Evolutionary conservation across 2,888 invertebrate genomes (phyloP), one percentile per base, ranked within the genome.

Genomic region (Orthosia gothica): DNA sequence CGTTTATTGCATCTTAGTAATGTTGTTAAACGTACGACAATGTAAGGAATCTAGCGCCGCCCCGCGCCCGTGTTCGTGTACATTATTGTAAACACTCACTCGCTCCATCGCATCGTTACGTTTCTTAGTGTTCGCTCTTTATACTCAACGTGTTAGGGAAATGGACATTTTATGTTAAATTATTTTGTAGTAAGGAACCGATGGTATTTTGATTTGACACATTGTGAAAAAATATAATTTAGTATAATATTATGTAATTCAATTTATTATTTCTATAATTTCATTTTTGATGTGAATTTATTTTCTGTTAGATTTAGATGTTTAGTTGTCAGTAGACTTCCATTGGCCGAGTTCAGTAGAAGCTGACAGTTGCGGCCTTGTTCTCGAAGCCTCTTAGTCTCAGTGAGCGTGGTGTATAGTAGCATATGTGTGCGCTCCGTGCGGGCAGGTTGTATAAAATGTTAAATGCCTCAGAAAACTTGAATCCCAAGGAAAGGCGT

Each of bases 391-490:
- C 16, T 11, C n/a, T 26, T 40, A 12, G 52, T 15, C 58, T 59
- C 45, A 15, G 63, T 18, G 55, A 12, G 20, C 16, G 7, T n/a
- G 16, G 40, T 40, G 20, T 23, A 18, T 20, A 18, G 58, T 45
- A 20, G 40, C 26, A 50, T 9, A 20, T n/a, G 50, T 23, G 32
- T 49, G 40, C 18, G n/a, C 5, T 16, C n/a, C 64, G 69, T 70
- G 76, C 71, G 74, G 79, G 65, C 79, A 78, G 88, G 81, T 90
- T 93, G 93, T 94, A 92, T 91, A 91, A 91, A 90, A 87, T 88
- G 80, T 86, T 85, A 83, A 88, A 85, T 90, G 92, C 91, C 92
- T 92, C 91, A 91, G 89, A 87, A 87, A 86, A 81, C 70, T 62
- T 78, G 66, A 65, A 74, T 68, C 70, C 70, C 65, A 68, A 78